These are phyloP conservation scores for Drosophila pseudotakahashii DNA, from an alignment of 2,888 invertebrate genomes.

Conservation along the genomic window DNA sequence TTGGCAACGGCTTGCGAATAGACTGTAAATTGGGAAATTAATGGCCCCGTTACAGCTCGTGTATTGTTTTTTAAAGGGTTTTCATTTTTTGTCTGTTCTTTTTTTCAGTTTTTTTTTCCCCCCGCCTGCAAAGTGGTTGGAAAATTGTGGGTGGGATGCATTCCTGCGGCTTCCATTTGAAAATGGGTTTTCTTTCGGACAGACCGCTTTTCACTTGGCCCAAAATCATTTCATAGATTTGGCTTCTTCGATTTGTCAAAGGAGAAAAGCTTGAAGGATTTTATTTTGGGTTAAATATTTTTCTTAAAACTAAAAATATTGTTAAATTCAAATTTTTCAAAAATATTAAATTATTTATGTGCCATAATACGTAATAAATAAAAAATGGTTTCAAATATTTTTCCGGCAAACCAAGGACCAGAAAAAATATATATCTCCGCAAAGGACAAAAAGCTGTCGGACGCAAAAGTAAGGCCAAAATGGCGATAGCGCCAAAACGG, in stretches of 20 bases:
- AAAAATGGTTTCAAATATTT: not conserved
- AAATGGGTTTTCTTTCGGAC: slow-evolving; percentile 9
- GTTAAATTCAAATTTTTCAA: no score
- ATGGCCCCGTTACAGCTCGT: slow-evolving; percentile 77
- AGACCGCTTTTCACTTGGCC: no score
- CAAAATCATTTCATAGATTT: slow-evolving; percentile 1
- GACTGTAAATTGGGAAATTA: slow-evolving; percentile 78
- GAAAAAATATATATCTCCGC: not conserved
- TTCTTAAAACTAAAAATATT: no score
- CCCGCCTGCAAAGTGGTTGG: not conserved
- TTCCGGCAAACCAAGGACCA: not conserved
- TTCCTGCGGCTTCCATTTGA: slow-evolving; percentile 40
- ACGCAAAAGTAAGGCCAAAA: slow-evolving; percentile 3
- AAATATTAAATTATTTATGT: no score
- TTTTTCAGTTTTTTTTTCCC: slow-evolving; percentile 3
- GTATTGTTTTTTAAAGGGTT: slow-evolving; percentile 79
- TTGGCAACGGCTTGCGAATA: slow-evolving; percentile 78
- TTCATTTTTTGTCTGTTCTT: slow-evolving; percentile 31
- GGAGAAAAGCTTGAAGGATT: not conserved
- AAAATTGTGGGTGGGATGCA: slow-evolving; percentile 8
- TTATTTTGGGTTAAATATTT: not conserved
- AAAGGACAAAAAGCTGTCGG: not conserved
- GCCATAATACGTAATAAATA: no score
- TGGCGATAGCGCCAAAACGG: slow-evolving; percentile 1
- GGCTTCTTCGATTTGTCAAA: slow-evolving; percentile 1